These are phyloP conservation scores for Gobionotothen gibberifrons DNA, from an alignment of 2,797 vertebrate species.

Conservation along the genomic window DNA sequence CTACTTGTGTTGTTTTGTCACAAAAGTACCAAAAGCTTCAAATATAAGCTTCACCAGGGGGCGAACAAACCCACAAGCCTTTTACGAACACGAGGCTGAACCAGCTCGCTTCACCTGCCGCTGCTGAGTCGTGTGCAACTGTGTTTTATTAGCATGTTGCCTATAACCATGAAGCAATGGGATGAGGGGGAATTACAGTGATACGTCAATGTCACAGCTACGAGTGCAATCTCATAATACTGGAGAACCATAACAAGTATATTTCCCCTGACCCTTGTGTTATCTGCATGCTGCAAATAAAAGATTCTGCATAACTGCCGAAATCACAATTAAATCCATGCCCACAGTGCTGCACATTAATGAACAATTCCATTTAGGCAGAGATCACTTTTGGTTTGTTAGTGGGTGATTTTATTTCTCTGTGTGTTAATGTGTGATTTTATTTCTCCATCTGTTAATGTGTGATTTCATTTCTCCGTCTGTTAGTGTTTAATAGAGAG, in stretches of 20 bases:
- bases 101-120: slow-evolving; percentile 33
- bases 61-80: slow-evolving; percentile 25
- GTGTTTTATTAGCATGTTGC: slow-evolving; percentile 34
- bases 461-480: too few relatives aligned
- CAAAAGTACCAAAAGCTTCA: slow-evolving; percentile 26
- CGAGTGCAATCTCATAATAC: slow-evolving; percentile 16
- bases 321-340: slow-evolving; percentile 38
- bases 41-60: slow-evolving; percentile 27
- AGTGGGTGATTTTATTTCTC: too few relatives aligned
- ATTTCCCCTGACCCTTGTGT: slow-evolving; percentile 1
- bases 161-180: slow-evolving; percentile 35
- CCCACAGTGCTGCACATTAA: slow-evolving; percentile 35
- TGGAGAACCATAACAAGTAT: slow-evolving; percentile 14
- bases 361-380: slow-evolving; percentile 43
- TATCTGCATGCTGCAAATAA: slow-evolving; percentile 41
- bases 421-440: too few relatives aligned
- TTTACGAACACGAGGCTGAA: slow-evolving; percentile 16
- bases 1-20: slow-evolving; percentile 46
- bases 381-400: slow-evolving; percentile 19
- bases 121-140: slow-evolving; percentile 32
- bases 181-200: slow-evolving; percentile 40
- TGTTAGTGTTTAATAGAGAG: slow-evolving; percentile 33
- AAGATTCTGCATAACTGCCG: slow-evolving; percentile 35
- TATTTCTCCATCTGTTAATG: too few relatives aligned
- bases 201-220: slow-evolving; percentile 55